Percentiles rank a stretch among this genome's conserved stretches.
These are phyloP conservation scores for Tromatobia lineatoria DNA, from an alignment of 2,888 invertebrate genomes.

Conservation along the genomic window DNA sequence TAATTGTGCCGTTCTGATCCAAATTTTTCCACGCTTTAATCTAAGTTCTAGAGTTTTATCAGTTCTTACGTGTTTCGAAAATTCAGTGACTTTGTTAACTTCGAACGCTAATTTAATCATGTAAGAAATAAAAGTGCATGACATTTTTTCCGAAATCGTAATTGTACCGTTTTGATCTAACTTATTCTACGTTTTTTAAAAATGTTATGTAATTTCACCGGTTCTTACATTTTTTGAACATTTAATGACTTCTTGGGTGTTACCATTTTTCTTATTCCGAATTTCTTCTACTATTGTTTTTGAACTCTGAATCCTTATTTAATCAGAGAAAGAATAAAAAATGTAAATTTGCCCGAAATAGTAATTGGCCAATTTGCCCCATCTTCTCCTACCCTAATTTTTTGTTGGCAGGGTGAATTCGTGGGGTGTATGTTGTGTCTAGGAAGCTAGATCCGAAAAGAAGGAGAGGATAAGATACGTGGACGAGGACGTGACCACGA, in stretches of 20 bases:
- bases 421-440: constrained; percentile 51
- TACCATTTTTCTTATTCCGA: too few species aligned
- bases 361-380: constrained; percentile 1
- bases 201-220: too few species aligned
- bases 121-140: too few species aligned
- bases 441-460: constrained; percentile 47
- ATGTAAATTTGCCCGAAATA: not conserved
- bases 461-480: constrained; percentile 41
- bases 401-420: constrained; percentile 31
- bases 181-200: too few species aligned
- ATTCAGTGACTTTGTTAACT: too few species aligned
- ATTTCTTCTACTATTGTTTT: not conserved
- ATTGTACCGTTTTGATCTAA: too few species aligned
- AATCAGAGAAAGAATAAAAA: not conserved
- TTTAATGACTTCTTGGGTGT: too few species aligned
- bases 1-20: not conserved
- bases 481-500: constrained; percentile 63
- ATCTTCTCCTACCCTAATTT: constrained; percentile 12
- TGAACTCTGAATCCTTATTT: not conserved
- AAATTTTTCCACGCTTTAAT: too few species aligned
- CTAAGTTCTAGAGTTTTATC: too few species aligned
- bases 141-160: too few species aligned
- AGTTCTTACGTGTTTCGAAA: too few species aligned
- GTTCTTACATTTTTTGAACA: not conserved
- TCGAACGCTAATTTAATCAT: too few species aligned